Conservation (phyloP, 2,113 vertebrate genomes). For the Pheucticus melanocephalus region DNA sequence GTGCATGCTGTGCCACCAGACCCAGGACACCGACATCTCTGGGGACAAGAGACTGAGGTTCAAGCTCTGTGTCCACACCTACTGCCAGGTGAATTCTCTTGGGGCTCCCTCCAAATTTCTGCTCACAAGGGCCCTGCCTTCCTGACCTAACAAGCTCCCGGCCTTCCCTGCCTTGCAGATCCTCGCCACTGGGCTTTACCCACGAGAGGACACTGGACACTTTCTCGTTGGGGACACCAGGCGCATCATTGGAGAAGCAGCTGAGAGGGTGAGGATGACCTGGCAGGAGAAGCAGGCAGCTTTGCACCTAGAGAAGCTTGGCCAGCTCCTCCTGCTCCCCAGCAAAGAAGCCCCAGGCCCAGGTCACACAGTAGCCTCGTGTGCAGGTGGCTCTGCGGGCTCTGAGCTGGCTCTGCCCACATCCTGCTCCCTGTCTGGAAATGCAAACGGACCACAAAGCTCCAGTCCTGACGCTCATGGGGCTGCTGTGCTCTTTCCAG, state of each 20-base stretch:
- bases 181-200: background rate
- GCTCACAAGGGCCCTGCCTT: no score
- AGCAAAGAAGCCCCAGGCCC: background rate
- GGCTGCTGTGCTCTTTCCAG: background rate
- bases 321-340: background rate
- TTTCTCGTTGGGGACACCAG: rapidly evolving
- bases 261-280: background rate
- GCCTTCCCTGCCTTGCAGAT: background rate
- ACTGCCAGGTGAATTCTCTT: no score
- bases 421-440: rapidly evolving
- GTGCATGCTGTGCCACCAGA: no score
- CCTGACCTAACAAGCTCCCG: rapidly evolving
- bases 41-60: no score
- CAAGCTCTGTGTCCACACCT: no score
- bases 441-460: rapidly evolving
- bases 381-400: rapidly evolving
- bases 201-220: background rate
- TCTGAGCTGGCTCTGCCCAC: background rate
- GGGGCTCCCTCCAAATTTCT: no score
- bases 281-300: background rate
- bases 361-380: rapidly evolving
- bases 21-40: no score
- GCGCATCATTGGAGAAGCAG: background rate
- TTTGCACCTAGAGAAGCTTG: background rate
- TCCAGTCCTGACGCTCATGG: background rate